Evolutionary conservation across 2,797 vertebrate species (phyloP).

Genomic region (Anguilla megastoma): DNA sequence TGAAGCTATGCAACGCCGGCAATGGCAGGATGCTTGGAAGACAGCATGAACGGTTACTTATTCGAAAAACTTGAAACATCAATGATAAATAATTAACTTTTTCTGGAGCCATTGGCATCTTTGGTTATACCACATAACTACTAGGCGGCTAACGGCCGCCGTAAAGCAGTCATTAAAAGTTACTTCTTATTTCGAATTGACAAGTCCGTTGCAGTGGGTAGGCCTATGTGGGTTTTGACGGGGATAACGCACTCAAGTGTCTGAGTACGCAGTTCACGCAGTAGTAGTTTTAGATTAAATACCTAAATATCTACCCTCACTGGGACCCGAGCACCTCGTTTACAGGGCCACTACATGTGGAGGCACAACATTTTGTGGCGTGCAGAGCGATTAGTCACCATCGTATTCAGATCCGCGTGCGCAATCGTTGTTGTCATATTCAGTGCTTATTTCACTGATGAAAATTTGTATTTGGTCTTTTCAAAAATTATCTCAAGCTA

Average conservation of each 20-base stretch:
- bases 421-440: not conserved
- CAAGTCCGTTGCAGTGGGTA: not conserved
- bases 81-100: not conserved
- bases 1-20: too few species aligned
- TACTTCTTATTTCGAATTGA: not conserved
- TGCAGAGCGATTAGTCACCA: not conserved
- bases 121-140: not conserved
- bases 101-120: not conserved
- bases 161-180: not conserved
- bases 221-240: not conserved
- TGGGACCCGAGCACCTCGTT: not conserved
- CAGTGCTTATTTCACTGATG: not conserved
- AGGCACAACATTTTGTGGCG: not conserved
- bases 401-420: not conserved
- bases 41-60: not conserved
- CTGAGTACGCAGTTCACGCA: not conserved
- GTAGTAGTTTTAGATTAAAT: not conserved
- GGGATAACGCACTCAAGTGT: not conserved
- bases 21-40: not conserved
- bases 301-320: not conserved
- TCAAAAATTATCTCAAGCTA: not conserved
- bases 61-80: not conserved
- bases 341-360: not conserved
- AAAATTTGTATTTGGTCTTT: not conserved
- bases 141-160: not conserved